phyloP scores from a whole-genome alignment of 1,140 invertebrate species.

The Zophobas morio region DNA sequence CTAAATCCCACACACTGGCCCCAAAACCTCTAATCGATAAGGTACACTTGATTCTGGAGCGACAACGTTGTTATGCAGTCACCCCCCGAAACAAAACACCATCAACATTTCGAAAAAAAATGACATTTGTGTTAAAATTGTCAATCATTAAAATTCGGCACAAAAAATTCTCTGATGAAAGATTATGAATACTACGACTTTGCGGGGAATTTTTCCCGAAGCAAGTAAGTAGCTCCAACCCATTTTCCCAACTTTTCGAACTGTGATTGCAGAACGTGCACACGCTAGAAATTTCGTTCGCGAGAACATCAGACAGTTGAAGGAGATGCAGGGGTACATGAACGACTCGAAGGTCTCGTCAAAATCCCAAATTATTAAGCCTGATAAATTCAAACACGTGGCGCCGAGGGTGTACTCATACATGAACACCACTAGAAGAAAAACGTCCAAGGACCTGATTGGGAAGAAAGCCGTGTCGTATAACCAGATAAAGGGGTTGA shows the following conservation, averaged over 20 bases:
- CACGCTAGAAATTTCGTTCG: constrained; percentile 72
- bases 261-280: constrained; percentile 69
- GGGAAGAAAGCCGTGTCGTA: constrained; percentile 1
- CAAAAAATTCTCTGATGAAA: constrained; percentile 39
- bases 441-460: constrained; percentile 3
- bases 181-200: constrained; percentile 65
- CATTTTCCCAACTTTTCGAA: constrained; percentile 16
- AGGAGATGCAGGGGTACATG: constrained; percentile 70
- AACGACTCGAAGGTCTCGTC: constrained; percentile 65
- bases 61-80: constrained; percentile 1
- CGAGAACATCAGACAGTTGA: constrained; percentile 73
- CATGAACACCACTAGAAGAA: neutral
- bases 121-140: constrained; percentile 33
- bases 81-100: constrained; percentile 22
- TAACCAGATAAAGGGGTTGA: neutral
- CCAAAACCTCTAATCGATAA: constrained; percentile 8
- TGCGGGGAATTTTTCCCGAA: constrained; percentile 73
- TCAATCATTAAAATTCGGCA: constrained; percentile 4
- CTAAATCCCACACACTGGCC: neutral
- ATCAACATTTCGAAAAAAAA: constrained; percentile 20
- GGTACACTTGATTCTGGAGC: neutral
- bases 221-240: constrained; percentile 70
- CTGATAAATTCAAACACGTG: constrained; percentile 66
- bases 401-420: constrained; percentile 40
- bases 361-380: constrained; percentile 58